phyloP scores from a whole-genome alignment of 2,113 vertebrate genomes.

The Bettongia penicillata region DNA sequence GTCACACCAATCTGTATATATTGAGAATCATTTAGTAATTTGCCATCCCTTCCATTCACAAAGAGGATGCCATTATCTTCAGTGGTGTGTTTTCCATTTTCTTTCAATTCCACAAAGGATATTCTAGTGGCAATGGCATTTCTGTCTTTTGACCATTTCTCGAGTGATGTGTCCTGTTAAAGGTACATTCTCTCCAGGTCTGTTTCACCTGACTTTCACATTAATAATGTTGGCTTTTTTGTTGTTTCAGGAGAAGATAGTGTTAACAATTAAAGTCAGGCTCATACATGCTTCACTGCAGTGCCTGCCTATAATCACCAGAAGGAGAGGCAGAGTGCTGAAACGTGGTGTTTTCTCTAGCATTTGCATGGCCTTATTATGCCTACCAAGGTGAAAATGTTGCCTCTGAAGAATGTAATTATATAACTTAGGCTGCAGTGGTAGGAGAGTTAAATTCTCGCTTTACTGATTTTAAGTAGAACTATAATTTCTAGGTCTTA shows the following conservation, averaged over 20 bases:
- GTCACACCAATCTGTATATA: neutral
- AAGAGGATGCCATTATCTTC: neutral
- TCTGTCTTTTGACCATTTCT: constrained; percentile 13
- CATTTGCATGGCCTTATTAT: constrained; percentile 80
- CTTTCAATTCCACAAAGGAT: constrained; percentile 33
- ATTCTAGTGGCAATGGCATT: neutral
- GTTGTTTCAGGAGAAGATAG: constrained; percentile 82
- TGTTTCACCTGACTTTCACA: constrained; percentile 78
- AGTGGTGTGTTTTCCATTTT: constrained; percentile 56
- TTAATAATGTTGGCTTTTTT: constrained; percentile 78
- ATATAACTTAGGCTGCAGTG: constrained; percentile 68
- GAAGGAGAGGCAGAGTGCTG: constrained; percentile 76
- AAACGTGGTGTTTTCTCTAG: constrained; percentile 78
- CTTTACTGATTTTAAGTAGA: constrained; percentile 71
- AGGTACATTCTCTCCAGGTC: constrained; percentile 49
- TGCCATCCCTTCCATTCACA: neutral
- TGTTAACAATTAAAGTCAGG: constrained; percentile 79
- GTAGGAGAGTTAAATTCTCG: constrained; percentile 75
- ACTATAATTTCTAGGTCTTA: constrained; percentile 50
- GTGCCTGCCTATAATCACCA: constrained; percentile 78
- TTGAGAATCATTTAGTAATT: neutral
- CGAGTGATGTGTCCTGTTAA: constrained; percentile 28
- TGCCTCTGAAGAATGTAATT: constrained; percentile 78
- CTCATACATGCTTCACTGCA: constrained; percentile 73
- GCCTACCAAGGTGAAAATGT: constrained; percentile 81